Base-by-base conservation (phyloP, 2,113 vertebrate species). In the Cinclus cinclus region DNA sequence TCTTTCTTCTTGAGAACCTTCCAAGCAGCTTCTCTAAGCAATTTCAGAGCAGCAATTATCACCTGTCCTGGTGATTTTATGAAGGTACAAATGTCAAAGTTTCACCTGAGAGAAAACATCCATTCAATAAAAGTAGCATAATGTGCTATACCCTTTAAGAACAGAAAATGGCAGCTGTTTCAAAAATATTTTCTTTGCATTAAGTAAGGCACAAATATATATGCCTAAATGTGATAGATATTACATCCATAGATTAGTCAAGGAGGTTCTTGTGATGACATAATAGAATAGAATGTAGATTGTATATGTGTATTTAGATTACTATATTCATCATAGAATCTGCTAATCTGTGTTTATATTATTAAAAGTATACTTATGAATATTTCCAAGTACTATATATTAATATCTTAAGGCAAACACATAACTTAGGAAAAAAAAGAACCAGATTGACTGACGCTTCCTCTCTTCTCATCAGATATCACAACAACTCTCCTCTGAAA, bases 1-100 rank as follows among this genome's bases (percentile, higher is more conserved):
- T 65, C 56, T 93, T 62, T 62, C 67, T 87, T 80, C 85, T 35
- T 80, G 80, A 92, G 52, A 96, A 62, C 41, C 30, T 90, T 94
- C 80, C 94, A 95, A 96, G 82, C 15, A 71, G 63, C 27, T 80
- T 93, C 70, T 93, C 85, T 41, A 65, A 89, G 63, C 19, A 62
- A 71, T 81, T 94, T 94, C 70, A 88, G 65, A 95, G 37, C 22
- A 59, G 25, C 42, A 50, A 89, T 90, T 97, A 85, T 97, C 89
- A 96, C 94, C 77, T 93, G 67, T 44, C 77, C 53, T 53, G 18
- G n/a, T 82, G 76, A 92, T 86, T 78, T 84, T 87, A 58, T 49
- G 21, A 77, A 90, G 46, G 52, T 56, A 74, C 37, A 93, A 75
- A 90, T 83, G 83, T 83, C 70, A 82, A 70, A 63, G 20, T 46